Evolutionary conservation across 2,888 invertebrate genomes (phyloP), one percentile per base, ranked within the genome.

Genomic region (Eupithecia centaureata): DNA sequence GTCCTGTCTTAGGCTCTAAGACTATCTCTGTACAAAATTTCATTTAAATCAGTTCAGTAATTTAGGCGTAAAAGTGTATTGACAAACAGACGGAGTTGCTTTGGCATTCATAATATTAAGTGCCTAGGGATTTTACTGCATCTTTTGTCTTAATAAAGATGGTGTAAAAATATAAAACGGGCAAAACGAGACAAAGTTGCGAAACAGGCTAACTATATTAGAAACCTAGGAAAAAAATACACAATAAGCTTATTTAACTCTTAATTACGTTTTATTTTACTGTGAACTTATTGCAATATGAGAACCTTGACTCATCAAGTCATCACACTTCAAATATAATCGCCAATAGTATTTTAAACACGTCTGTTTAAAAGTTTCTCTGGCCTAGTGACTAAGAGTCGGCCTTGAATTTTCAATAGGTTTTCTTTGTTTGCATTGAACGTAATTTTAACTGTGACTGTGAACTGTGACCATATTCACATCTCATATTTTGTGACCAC

Each of bases 331-430:
- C 54, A 30, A 22, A 56, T 28, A 30, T 57, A 56, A 30, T 15
- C 10, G 2, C 54, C 15, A 56, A 28, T n/a, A 57, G 32, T 33
- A 57, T 32, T 57, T n/a, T 33, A 32, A 57, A 10, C 18, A 56
- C 27, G n/a, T 56, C 54, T 54, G 28, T 28, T 33, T 3, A 30
- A 56, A 30, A 61, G 52, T 63, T 68, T 66, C 60, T 67, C 42
- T 30, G n/a, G 61, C 68, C 68, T 69, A 62, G 60, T 67, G 64
- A 73, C 70, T 71, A 72, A 67, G 42, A 56, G 52, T 30, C 42
- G 69, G 63, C 72, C 72, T 74, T 72, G 72, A 67, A 52, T 67
- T 68, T n/a, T 66, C 58, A 66, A 71, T 71, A 72, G 69, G 67
- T 63, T 62, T n/a, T 56, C 69, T 69, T 72, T 72, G 72, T 74